Conservation (phyloP, 2,797 vertebrate genomes). For the Poecilia velifera region DNA sequence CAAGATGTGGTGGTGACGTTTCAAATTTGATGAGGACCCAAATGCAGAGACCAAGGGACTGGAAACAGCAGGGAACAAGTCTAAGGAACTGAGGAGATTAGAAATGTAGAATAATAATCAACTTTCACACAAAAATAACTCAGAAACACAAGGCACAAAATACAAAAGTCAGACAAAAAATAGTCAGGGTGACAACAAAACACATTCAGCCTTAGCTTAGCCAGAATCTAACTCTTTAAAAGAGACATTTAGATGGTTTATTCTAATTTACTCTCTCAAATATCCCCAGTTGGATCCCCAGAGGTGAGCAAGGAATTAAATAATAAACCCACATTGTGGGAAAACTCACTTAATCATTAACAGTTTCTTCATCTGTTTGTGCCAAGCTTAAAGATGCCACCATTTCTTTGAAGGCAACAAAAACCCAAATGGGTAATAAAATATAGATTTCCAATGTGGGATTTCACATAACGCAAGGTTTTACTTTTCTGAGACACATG, state of each 20-base stretch:
- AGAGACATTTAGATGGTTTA: no score
- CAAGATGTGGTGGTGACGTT: not conserved
- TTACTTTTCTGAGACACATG: not conserved
- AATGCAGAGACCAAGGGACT: not conserved
- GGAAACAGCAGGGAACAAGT: not conserved
- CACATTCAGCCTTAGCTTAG: not conserved
- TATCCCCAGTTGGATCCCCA: not conserved
- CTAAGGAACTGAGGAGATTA: not conserved
- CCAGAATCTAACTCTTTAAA: slow-evolving; percentile 3
- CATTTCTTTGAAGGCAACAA: not conserved
- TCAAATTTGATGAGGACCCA: not conserved
- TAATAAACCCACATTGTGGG: not conserved
- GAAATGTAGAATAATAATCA: not conserved
- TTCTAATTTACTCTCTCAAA: no score
- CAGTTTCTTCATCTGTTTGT: not conserved
- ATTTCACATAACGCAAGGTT: not conserved
- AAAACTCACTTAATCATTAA: not conserved
- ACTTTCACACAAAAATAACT: not conserved
- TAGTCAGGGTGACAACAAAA: not conserved
- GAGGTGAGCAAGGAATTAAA: slow-evolving; percentile 1
- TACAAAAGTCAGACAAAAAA: not conserved
- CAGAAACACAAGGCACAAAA: not conserved
- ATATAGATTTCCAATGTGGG: not conserved
- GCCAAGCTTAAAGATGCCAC: not conserved
- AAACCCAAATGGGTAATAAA: not conserved